Base-by-base conservation (phyloP, 2,113 vertebrate genomes). In the Lamprotornis superbus region DNA sequence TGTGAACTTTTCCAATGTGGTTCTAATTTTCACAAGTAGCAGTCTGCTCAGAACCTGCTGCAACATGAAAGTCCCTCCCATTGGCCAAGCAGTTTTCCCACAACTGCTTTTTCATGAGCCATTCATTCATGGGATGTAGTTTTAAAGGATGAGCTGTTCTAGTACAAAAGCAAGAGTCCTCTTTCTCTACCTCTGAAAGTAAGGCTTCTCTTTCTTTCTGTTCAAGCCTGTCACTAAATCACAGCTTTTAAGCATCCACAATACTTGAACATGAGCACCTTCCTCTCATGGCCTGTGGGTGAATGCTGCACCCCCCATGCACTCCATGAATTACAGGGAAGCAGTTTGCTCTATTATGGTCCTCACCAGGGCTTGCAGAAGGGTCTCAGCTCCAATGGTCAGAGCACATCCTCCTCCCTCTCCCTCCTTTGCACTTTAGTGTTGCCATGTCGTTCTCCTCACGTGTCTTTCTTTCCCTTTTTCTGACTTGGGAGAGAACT, bases 21-120 rank as follows among this genome's bases (percentile, higher is more conserved):
- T 37, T 46, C 33, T 37, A 17, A 47, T 37, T 37, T 30, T 75
- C 33, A 35, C 25, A 47, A 13, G 25, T 10, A 59, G 33, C 19
- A 59, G 25, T 37, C 20, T 4, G 2, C 40, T 24, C 4, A 2
- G 31, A 44, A 35, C 24, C 23, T 44, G 39, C 52, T 56, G 10
- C 31, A 56, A 20, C 1, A 7, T 27, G 3, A 2, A 28, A 44
- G 18, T n/a, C 13, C 13, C 31, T 27, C 39, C 52, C 24, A 35
- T 0, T 0, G 13, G 24, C 10, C 5, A 44, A 56, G 18, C 40
- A 44, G 31, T 35, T 56, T 67, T 25, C 42, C 24, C 31, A 27
- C 24, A 28, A 44, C 7, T 44, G 39, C 18, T 73, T 56, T 55
- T 44, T 56, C 5, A 4, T n/a, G 18, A 12, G 31, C 13, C 23